Conservation (phyloP, 2,888 invertebrate genomes). For the Drosophila meridiana region DNA sequence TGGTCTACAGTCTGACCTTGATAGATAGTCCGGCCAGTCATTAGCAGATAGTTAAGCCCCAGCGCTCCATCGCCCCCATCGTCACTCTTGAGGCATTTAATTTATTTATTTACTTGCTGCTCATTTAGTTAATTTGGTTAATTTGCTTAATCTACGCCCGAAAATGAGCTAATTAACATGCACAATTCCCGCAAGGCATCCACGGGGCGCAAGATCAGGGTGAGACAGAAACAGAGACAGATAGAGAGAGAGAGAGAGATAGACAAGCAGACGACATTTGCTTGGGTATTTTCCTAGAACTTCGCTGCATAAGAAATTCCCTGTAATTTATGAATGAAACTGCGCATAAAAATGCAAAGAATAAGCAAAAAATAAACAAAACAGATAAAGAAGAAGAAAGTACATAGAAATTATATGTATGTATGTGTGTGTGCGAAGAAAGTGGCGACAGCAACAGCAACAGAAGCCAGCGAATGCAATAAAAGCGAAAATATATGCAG, state of each 20-base stretch:
- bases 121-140: conserved; percentile 71
- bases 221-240: background rate
- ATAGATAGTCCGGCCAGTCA: background rate
- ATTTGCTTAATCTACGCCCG: conserved; percentile 71
- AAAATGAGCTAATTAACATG: conserved; percentile 72
- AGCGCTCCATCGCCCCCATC: too few species aligned
- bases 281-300: conserved; percentile 36
- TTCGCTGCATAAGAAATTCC: conserved; percentile 58
- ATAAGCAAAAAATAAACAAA: conserved; percentile 12
- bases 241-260: background rate
- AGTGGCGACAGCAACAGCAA: conserved; percentile 20
- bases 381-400: background rate
- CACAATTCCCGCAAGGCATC: conserved; percentile 63
- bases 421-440: background rate
- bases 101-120: conserved; percentile 69
- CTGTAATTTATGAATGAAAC: conserved; percentile 73
- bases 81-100: conserved; percentile 26
- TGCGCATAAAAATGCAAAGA: conserved; percentile 38
- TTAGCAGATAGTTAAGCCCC: background rate
- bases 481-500: conserved; percentile 48
- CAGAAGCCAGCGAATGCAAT: conserved; percentile 33
- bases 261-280: conserved; percentile 20
- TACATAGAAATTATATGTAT: background rate
- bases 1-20: conserved; percentile 3
- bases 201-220: conserved; percentile 41